phyloP scores from a whole-genome alignment of 2,888 invertebrate genomes.

The Gastrophysa polygoni region DNA sequence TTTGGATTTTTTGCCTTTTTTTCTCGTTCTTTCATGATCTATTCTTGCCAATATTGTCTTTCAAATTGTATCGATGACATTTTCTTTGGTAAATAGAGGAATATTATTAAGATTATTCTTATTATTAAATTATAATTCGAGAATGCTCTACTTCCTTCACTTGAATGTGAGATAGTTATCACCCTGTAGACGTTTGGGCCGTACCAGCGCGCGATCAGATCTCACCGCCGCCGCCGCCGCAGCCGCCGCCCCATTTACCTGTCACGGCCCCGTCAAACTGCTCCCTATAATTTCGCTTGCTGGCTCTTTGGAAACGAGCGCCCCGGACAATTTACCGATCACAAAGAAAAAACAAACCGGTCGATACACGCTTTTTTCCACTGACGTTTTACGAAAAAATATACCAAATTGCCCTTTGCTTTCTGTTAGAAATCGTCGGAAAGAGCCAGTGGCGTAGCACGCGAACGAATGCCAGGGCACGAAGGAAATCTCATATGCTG shows the following conservation, averaged over 20 bases:
- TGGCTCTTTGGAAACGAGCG: constrained; percentile 45
- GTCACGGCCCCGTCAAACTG: constrained; percentile 56
- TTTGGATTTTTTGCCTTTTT: no score
- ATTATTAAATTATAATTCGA: no score
- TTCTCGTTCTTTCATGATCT: no score
- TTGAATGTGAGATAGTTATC: no score
- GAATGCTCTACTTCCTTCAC: no score
- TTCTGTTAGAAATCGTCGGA: constrained; percentile 1
- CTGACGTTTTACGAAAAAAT: constrained; percentile 23
- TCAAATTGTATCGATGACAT: no score
- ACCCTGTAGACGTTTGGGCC: constrained; percentile 12
- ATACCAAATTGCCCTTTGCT: constrained; percentile 20
- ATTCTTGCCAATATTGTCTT: no score
- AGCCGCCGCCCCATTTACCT: constrained; percentile 52
- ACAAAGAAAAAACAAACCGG: constrained; percentile 48
- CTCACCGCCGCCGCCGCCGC: neutral
- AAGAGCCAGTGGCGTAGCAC: neutral
- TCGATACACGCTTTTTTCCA: constrained; percentile 37
- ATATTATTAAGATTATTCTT: no score
- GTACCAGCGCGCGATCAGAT: constrained; percentile 40
- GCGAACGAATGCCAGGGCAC: neutral
- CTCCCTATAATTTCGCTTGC: constrained; percentile 55
- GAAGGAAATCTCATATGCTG: no score
- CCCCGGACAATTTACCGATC: constrained; percentile 51
- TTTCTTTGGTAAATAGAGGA: no score